Evolutionary conservation across 1,140 invertebrate genomes (phyloP).

Genomic region (Pararge aegeria): DNA sequence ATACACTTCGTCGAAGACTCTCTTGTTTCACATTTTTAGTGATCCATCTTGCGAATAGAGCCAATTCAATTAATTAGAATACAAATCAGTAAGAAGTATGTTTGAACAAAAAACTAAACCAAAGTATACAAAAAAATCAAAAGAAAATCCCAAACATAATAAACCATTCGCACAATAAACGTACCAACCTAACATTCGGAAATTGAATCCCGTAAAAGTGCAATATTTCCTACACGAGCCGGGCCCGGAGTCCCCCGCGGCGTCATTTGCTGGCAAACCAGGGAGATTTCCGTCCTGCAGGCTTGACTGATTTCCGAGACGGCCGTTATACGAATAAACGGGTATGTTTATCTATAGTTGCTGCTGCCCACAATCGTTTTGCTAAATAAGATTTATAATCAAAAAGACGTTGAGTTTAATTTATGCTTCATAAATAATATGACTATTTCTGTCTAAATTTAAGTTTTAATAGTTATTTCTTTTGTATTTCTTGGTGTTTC

Average conservation of each 20-base stretch:
- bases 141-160: background rate
- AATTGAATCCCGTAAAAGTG: constrained; percentile 46
- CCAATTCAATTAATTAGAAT: no score
- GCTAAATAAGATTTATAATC: background rate
- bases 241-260: constrained; percentile 43
- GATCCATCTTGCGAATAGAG: no score
- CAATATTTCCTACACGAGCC: constrained; percentile 43
- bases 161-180: constrained; percentile 17
- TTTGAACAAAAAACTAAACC: background rate
- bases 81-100: no score
- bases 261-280: constrained; percentile 60
- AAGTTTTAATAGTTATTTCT: no score
- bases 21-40: no score
- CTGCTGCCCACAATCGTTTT: background rate
- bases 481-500: no score
- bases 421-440: no score
- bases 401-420: no score
- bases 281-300: constrained; percentile 48
- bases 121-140: background rate
- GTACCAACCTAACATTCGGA: constrained; percentile 27
- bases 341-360: background rate
- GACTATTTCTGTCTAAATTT: no score
- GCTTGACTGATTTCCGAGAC: constrained; percentile 38
- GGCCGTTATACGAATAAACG: constrained; percentile 25
- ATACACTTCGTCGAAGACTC: no score